Percentiles rank a stretch among this genome's conserved stretches.
phyloP scores from a whole-genome alignment of 2,888 invertebrate species.

The Campoletis raptor region DNA sequence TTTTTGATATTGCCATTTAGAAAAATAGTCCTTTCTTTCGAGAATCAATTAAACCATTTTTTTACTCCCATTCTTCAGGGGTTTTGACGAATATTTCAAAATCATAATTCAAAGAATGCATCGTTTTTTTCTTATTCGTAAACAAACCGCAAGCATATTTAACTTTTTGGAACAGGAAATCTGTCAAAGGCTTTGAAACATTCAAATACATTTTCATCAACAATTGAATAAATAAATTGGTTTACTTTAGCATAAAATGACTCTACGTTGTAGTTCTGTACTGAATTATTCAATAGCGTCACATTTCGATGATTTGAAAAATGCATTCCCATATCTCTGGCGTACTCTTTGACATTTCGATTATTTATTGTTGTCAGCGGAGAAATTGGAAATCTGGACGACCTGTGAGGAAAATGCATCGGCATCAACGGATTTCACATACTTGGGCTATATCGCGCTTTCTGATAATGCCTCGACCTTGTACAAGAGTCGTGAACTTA shows the following conservation, averaged over 20 bases:
- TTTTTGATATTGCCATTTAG: neutral
- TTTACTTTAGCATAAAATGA: no score
- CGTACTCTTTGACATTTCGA: neutral
- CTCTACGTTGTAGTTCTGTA: neutral
- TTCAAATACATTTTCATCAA: neutral
- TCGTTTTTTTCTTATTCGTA: neutral
- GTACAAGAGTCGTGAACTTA: slow-evolving; percentile 93
- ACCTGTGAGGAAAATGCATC: slow-evolving; percentile 86
- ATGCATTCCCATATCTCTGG: neutral
- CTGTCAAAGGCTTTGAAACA: neutral
- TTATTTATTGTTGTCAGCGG: slow-evolving; percentile 85
- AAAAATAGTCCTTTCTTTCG: neutral
- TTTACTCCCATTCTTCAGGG: neutral
- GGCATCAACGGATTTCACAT: slow-evolving; percentile 87
- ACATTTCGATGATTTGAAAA: neutral
- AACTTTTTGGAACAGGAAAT: neutral
- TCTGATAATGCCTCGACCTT: slow-evolving; percentile 92
- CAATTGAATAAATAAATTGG: neutral
- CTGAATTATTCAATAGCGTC: neutral
- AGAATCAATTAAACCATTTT: neutral
- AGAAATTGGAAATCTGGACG: slow-evolving; percentile 90
- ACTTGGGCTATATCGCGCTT: slow-evolving; percentile 91
- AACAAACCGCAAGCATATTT: no score
- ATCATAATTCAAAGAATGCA: neutral
- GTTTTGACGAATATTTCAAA: neutral